A percentile compares a stretch with the other conserved stretches of the same genome.
These are phyloP conservation scores for Austrofundulus limnaeus DNA, from an alignment of 2,113 vertebrate species.

Conservation along the genomic window DNA sequence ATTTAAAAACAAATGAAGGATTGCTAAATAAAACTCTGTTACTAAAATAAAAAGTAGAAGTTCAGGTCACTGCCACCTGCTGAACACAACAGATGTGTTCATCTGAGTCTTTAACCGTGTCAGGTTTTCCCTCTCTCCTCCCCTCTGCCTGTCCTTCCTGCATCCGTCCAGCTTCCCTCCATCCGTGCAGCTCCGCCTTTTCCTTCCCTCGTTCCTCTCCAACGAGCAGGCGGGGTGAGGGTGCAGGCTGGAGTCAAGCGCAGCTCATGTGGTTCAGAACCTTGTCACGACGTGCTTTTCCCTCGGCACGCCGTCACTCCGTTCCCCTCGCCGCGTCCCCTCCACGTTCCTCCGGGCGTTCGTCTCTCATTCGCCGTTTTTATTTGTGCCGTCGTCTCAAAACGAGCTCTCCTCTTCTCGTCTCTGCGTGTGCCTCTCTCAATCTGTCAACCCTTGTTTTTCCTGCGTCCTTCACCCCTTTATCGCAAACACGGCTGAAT, in stretches of 20 bases:
- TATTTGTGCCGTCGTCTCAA: constrained; percentile 26
- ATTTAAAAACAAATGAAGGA: no score
- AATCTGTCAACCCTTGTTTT: constrained; percentile 30
- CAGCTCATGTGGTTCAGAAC: constrained; percentile 63
- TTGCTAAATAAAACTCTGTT: no score
- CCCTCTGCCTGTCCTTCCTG: constrained; percentile 14
- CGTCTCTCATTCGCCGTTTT: constrained; percentile 17
- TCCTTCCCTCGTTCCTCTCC: constrained; percentile 45
- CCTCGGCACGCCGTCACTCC: constrained; percentile 33
- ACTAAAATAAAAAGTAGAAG: no score
- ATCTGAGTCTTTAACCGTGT: constrained; percentile 32
- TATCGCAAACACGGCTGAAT: constrained; percentile 40
- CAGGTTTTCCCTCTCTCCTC: constrained; percentile 28
- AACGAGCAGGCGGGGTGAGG: constrained; percentile 63
- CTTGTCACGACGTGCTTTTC: constrained; percentile 58
- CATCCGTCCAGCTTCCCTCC: constrained; percentile 11
- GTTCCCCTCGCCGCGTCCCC: constrained; percentile 24
- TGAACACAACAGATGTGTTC: background rate
- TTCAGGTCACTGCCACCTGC: background rate
- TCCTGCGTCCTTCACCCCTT: constrained; percentile 22
- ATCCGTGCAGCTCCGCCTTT: constrained; percentile 37
- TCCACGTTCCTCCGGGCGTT: constrained; percentile 19
- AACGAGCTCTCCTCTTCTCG: constrained; percentile 19
- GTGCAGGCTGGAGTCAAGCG: constrained; percentile 68
- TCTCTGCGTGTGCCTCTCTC: constrained; percentile 17